Percentiles rank a stretch among this genome's conserved stretches.
phyloP scores from a whole-genome alignment of 1,140 invertebrate species.

The Drosophila murphyi region DNA sequence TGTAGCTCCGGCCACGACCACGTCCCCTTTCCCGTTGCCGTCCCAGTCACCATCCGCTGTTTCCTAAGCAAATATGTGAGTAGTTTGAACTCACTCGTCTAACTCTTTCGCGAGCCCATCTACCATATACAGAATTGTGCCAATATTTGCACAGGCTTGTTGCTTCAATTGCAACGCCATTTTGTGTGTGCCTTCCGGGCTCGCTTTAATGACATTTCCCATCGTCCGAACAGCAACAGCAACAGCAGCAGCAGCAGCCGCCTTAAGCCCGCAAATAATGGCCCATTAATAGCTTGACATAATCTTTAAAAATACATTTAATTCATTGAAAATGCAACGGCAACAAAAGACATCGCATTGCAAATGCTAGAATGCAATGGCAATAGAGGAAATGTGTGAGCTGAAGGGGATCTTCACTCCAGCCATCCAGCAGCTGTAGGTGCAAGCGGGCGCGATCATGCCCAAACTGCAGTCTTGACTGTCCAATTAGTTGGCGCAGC shows the following conservation, averaged over 20 bases:
- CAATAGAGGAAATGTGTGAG: conserved; percentile 24
- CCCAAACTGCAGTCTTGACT: conserved; percentile 48
- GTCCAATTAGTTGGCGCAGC: conserved; percentile 75
- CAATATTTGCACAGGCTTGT: conserved; percentile 72
- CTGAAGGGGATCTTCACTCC: conserved; percentile 32
- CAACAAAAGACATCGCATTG: conserved; percentile 19
- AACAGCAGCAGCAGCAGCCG: not conserved
- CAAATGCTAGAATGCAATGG: conserved; percentile 24
- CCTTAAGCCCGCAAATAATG: conserved; percentile 42
- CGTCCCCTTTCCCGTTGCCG: conserved; percentile 9
- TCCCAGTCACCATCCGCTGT: not conserved
- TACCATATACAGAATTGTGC: conserved; percentile 57
- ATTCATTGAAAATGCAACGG: conserved; percentile 56
- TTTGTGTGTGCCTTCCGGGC: conserved; percentile 49
- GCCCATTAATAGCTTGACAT: conserved; percentile 53
- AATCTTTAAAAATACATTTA: conserved; percentile 55
- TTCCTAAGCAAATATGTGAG: conserved; percentile 68
- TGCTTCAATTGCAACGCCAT: conserved; percentile 52
- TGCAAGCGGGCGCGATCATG: conserved; percentile 56
- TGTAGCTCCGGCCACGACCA: conserved; percentile 45
- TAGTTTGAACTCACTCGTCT: conserved; percentile 28
- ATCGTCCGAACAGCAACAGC: not conserved
- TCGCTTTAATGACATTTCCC: conserved; percentile 42
- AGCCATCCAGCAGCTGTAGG: conserved; percentile 16
- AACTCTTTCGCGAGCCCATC: conserved; percentile 48